Evolutionary conservation across 2,888 invertebrate genomes (phyloP).

Genomic region (Tiliacea aurago): DNA sequence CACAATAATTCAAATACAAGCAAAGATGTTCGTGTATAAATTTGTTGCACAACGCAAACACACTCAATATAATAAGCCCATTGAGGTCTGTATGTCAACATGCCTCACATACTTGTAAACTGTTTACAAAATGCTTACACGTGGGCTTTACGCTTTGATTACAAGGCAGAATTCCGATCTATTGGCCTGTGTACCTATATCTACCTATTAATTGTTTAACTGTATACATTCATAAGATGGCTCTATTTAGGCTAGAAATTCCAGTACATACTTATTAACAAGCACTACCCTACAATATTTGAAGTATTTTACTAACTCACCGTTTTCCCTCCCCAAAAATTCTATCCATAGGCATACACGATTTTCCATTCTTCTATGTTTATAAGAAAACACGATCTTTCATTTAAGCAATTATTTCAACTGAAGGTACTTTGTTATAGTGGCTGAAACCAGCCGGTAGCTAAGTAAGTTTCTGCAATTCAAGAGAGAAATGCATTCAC

Average conservation of each 20-base stretch:
- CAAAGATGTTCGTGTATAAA: conserved; percentile 22
- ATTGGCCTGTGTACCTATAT: not conserved
- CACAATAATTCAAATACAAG: conserved; percentile 13
- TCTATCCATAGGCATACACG: not conserved
- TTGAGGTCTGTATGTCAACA: conserved; percentile 37
- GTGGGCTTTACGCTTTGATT: conserved; percentile 36
- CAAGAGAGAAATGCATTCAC: conserved; percentile 1
- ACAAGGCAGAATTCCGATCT: conserved; percentile 34
- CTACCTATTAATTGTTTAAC: not conserved
- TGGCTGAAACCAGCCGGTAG: not conserved
- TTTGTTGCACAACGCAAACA: conserved; percentile 20
- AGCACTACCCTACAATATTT: not conserved
- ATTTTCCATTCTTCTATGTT: not conserved
- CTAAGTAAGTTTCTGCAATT: not conserved
- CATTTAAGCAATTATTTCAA: not conserved
- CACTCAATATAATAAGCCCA: conserved; percentile 34
- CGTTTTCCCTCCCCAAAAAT: not conserved
- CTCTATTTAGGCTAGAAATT: not conserved
- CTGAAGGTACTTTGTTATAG: not conserved
- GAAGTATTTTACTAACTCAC: not conserved
- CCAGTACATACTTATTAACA: not conserved
- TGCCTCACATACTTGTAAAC: conserved; percentile 33
- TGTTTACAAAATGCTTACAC: conserved; percentile 40
- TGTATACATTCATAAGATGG: not conserved
- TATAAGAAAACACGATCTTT: not conserved